Evolutionary conservation across 2,113 vertebrate species (phyloP).

Genomic region (Callorhinus ursinus): DNA sequence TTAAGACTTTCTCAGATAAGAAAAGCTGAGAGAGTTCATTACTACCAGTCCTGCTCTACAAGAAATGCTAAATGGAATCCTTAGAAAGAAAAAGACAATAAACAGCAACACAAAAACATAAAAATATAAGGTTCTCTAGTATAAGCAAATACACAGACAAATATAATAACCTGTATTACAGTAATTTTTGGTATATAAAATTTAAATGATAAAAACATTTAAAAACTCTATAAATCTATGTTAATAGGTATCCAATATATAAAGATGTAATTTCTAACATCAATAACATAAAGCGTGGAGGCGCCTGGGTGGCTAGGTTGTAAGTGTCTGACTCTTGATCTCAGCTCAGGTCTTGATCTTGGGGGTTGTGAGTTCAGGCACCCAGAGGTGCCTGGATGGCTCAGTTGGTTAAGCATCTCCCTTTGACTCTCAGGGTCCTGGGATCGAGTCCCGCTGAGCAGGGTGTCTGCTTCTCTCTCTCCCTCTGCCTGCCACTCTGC

Average conservation of each 20-base stretch:
- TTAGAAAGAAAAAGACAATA: neutral
- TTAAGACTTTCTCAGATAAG: neutral
- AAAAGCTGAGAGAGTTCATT: neutral
- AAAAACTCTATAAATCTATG: neutral
- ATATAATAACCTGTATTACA: neutral
- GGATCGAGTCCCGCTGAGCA: no score
- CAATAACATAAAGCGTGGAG: neutral
- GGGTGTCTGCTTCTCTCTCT: no score
- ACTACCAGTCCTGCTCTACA: neutral
- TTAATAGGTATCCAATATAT: neutral
- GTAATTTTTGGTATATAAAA: neutral
- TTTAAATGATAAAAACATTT: neutral
- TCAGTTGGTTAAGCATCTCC: no score
- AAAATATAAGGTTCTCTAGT: neutral
- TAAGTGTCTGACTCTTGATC: neutral
- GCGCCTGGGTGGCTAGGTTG: neutral
- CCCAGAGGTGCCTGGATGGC: no score
- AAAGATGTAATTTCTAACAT: neutral
- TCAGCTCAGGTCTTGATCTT: neutral
- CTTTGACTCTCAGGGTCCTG: no score
- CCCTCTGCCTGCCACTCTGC: no score
- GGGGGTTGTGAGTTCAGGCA: neutral
- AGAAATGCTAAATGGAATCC: neutral
- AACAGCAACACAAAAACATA: neutral
- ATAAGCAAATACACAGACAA: neutral